Evolutionary conservation across 2,113 vertebrate species (phyloP).

Genomic region (Oenanthe melanoleuca): DNA sequence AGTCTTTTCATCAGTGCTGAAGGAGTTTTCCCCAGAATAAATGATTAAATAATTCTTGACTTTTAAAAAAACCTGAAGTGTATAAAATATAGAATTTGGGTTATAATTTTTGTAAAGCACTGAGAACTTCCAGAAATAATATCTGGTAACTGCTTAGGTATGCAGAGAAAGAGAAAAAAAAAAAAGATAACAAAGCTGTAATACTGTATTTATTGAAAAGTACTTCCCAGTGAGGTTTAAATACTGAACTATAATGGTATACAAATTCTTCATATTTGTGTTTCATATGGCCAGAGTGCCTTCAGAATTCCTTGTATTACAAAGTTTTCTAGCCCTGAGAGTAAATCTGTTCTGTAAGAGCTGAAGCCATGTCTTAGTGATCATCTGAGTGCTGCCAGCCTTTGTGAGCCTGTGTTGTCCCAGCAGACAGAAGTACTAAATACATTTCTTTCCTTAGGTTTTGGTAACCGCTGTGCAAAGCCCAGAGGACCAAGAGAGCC

Average conservation of each 20-base stretch:
- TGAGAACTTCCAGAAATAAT: background rate
- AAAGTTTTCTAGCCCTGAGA: background rate
- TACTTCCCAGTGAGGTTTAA: background rate
- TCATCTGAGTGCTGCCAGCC: background rate
- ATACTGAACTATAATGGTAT: background rate
- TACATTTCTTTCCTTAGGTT: conserved; percentile 77
- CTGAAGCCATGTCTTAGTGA: background rate
- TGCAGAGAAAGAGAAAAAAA: background rate
- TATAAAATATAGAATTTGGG: background rate
- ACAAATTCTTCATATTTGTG: background rate
- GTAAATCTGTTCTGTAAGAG: background rate
- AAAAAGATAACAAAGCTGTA: background rate
- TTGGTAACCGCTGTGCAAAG: conserved; percentile 88
- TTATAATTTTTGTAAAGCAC: background rate
- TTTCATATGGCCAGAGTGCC: background rate
- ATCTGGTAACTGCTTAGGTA: background rate
- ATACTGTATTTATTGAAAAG: background rate
- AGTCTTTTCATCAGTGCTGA: background rate
- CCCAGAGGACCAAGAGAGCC: conserved; percentile 90
- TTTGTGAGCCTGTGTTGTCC: background rate
- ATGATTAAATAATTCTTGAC: background rate
- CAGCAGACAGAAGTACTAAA: background rate
- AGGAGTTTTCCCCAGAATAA: background rate
- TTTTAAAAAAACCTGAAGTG: background rate
- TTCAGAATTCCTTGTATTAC: background rate